These are phyloP conservation scores for Sinotaia quadrata DNA, from an alignment of 2,888 invertebrate species.

Conservation along the genomic window DNA sequence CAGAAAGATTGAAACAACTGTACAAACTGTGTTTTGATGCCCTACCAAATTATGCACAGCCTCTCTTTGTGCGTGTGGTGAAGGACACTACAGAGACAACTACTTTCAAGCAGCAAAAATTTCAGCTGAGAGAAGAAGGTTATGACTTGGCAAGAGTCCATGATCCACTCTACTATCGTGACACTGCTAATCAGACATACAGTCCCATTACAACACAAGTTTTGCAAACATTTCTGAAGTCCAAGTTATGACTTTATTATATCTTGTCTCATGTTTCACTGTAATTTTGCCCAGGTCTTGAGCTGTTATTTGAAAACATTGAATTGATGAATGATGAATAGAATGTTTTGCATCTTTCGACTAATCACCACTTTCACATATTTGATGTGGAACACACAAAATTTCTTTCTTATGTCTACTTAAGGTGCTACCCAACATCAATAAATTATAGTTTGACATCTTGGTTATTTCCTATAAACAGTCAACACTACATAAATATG, in stretches of 20 bases:
- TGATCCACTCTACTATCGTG: conserved; percentile 46
- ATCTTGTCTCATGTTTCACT: no score
- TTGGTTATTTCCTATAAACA: no score
- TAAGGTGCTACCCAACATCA: no score
- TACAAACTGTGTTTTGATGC: conserved; percentile 40
- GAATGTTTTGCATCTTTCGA: no score
- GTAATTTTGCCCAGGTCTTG: no score
- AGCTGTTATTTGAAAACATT: no score
- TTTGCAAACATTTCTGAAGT: conserved; percentile 33
- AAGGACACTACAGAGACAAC: conserved; percentile 44
- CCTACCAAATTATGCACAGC: conserved; percentile 54
- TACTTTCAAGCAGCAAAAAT: conserved; percentile 56
- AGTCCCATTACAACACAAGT: conserved; percentile 27
- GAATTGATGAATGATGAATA: no score
- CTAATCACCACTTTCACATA: no score
- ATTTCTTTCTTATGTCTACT: no score
- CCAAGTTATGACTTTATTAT: conserved; percentile 52
- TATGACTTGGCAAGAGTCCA: conserved; percentile 41
- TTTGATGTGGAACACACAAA: no score
- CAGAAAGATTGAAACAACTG: conserved; percentile 26
- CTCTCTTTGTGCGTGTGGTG: conserved; percentile 52
- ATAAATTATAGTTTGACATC: no score
- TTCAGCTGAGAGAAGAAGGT: conserved; percentile 48
- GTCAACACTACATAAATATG: no score
- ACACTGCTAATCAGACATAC: conserved; percentile 39